Base-by-base conservation (phyloP, 2,888 invertebrate species). In the Shargacucullia verbasci region DNA sequence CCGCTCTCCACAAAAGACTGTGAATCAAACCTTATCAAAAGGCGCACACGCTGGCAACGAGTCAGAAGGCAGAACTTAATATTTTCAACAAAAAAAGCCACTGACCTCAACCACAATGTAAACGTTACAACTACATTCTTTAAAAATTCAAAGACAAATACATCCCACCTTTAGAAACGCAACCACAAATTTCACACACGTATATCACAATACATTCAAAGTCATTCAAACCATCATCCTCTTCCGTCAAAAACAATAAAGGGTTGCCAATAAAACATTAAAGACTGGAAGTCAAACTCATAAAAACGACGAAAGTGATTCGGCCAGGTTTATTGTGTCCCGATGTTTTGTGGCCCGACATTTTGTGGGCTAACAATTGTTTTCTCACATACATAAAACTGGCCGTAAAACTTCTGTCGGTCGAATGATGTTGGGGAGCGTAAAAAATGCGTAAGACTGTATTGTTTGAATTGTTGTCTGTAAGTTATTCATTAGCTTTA, bases 321-420 rank as follows among this genome's bases (percentile, higher is more conserved):
- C 41, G 52, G 20, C 47, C 52, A 53, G 65, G 64, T 82, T 82
- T 83, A 84, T 81, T 76, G 81, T 78, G 50, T 49, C 57, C 64
- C 73, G 78, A 60, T 83, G 75, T 76, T 85, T 87, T 84, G 81
- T 78, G 50, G 50, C 57, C 64, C 73, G 78, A 60, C 83, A 76
- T 75, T 85, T 87, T 84, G 88, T 81, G 86, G 86, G 66, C 75
- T 76, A 80, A 83, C 90, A 87, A 92, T 91, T 90, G 92, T 91
- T 91, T 88, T 86, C 86, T 86, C 87, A 86, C 85, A 82, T 83
- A 78, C 80, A 84, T 89, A 89, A 90, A 89, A 81, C 39, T 74
- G 64, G 80, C 71, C 75, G 76, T 87, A 85, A 88, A 89, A 79
- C 70, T 69, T 77, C 73, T 77, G 79, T 74, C 79, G 78, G 82